Conservation (phyloP, 1,140 invertebrate genomes). For the Leptonema lineaticorne region DNA sequence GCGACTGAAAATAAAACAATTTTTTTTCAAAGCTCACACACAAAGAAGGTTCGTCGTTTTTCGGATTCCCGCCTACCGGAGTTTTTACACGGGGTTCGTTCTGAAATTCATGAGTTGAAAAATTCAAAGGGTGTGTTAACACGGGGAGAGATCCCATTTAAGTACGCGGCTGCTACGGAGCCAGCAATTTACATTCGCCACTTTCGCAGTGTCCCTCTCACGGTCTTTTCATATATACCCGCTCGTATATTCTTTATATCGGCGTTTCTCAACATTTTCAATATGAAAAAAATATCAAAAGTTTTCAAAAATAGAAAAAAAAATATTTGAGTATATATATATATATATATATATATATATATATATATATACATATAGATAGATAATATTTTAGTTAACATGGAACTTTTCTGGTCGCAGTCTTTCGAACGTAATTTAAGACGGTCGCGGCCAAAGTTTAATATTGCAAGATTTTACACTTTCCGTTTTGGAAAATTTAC, state of each 20-base stretch:
- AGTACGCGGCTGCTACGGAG: background rate
- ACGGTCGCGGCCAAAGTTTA: background rate
- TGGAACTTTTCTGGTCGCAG: no score
- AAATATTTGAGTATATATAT: no score
- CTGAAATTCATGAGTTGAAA: constrained; percentile 40
- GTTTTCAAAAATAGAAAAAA: no score
- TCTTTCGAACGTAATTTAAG: background rate
- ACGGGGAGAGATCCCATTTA: background rate
- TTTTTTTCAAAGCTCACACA: no score
- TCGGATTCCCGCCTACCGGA: background rate
- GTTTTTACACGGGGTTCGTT: constrained; percentile 17
- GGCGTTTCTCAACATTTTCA: background rate
- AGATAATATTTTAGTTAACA: no score
- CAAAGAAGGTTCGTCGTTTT: no score
- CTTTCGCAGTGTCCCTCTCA: background rate
- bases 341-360: no score
- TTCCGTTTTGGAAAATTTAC: background rate
- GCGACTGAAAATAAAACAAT: no score
- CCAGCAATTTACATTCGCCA: background rate
- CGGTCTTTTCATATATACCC: background rate
- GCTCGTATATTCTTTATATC: background rate
- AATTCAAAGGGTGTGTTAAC: constrained; percentile 39
- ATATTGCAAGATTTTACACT: constrained; percentile 7
- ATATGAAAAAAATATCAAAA: background rate
- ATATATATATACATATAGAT: no score